Conservation (phyloP, 2,113 vertebrate species). For the Megaceryle torquata region DNA sequence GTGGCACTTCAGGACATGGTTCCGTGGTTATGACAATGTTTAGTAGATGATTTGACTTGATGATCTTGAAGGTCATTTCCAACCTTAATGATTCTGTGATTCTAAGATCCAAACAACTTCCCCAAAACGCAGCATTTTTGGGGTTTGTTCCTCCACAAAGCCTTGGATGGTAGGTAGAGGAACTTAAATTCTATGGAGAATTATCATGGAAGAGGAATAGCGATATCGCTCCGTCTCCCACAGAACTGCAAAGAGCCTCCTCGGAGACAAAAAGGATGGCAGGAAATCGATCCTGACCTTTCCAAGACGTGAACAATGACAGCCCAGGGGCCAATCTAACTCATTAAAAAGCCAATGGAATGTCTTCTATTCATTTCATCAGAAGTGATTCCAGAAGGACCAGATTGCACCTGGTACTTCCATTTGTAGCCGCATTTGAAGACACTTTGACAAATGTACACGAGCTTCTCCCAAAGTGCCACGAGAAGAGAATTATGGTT, state of each 20-base stretch:
- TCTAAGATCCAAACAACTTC: not conserved
- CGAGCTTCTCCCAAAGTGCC: not conserved
- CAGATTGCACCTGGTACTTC: not conserved
- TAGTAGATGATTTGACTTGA: too few relatives aligned
- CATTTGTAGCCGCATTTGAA: not conserved
- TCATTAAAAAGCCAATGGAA: conserved; percentile 26
- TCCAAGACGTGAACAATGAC: not conserved
- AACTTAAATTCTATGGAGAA: not conserved
- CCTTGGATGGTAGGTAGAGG: not conserved
- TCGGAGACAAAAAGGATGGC: conserved; percentile 10
- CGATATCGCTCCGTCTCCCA: not conserved
- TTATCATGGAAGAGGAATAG: not conserved
- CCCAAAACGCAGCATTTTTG: not conserved
- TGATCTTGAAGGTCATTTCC: too few relatives aligned
- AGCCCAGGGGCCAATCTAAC: not conserved
- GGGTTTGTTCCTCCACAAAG: not conserved
- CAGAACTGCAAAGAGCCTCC: not conserved
- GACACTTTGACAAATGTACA: not conserved
- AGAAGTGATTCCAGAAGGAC: not conserved
- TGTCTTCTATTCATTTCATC: conserved; percentile 28
- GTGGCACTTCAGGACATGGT: not conserved
- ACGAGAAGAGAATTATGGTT: not conserved
- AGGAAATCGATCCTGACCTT: conserved; percentile 45
- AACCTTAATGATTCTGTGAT: not conserved
- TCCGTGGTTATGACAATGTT: not conserved